Evolutionary conservation across 2,113 vertebrate genomes (phyloP).

Genomic region (Apeltes quadracus): DNA sequence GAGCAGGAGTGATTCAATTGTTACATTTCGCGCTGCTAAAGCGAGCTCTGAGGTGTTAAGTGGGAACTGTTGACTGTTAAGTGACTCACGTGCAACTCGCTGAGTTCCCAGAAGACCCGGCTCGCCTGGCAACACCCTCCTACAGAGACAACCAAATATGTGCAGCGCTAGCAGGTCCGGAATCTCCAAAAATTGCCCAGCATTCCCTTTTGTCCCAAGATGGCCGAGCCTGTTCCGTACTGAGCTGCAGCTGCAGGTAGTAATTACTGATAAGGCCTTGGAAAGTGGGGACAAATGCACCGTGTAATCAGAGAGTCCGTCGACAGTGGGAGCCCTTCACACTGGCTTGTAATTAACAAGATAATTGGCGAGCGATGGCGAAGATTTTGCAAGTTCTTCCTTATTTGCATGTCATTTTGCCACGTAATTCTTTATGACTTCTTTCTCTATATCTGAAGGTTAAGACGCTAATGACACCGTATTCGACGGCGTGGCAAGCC

Average conservation of each 20-base stretch:
- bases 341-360: conserved; percentile 85
- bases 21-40: neutral
- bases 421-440: conserved; percentile 65
- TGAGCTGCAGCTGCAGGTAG: conserved; percentile 83
- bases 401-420: conserved; percentile 78
- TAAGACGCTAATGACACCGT: conserved; percentile 71
- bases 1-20: conserved; percentile 5
- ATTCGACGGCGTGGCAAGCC: conserved; percentile 33
- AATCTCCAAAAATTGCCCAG: conserved; percentile 36
- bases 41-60: conserved; percentile 15
- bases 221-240: conserved; percentile 53
- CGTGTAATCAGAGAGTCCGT: conserved; percentile 81
- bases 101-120: conserved; percentile 4
- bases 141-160: conserved; percentile 19
- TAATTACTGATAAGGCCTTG: conserved; percentile 85
- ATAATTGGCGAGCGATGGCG: conserved; percentile 83
- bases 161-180: conserved; percentile 19
- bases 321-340: conserved; percentile 79
- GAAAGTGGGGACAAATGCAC: conserved; percentile 80
- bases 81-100: neutral
- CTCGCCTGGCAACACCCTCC: conserved; percentile 5
- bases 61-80: neutral
- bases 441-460: conserved; percentile 57
- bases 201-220: conserved; percentile 60
- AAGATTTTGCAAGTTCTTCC: conserved; percentile 77